Conservation (phyloP, 2,797 vertebrate genomes). For the Microhierax caerulescens region DNA sequence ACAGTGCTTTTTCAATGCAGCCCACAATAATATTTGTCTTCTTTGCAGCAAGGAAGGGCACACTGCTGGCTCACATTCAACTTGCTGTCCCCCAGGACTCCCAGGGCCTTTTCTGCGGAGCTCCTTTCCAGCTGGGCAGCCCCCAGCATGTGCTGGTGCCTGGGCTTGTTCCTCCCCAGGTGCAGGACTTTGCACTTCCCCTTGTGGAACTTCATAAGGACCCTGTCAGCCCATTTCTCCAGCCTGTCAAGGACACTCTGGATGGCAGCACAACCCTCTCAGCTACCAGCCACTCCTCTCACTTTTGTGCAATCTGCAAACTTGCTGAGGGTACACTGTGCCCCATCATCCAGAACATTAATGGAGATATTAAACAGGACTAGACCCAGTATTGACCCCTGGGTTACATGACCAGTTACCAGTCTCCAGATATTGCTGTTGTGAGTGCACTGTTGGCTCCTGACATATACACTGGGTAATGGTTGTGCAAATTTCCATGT, state of each 20-base stretch:
- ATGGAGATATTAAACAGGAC: not conserved
- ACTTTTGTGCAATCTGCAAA: too few relatives aligned
- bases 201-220: too few relatives aligned
- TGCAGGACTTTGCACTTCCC: too few relatives aligned
- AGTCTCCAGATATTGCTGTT: not conserved
- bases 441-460: not conserved
- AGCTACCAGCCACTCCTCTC: too few relatives aligned
- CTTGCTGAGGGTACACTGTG: not conserved
- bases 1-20: not conserved
- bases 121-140: not conserved
- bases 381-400: not conserved
- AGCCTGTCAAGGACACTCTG: too few relatives aligned
- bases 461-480: not conserved
- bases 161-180: not conserved
- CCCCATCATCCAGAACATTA: not conserved
- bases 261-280: too few relatives aligned
- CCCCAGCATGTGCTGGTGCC: not conserved
- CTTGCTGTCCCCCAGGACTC: too few relatives aligned
- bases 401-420: rapidly evolving
- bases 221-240: too few relatives aligned
- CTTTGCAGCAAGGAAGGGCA: too few relatives aligned
- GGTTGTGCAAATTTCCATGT: not conserved
- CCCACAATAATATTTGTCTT: too few relatives aligned
- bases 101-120: not conserved
- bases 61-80: too few relatives aligned